Evolutionary conservation across 2,113 vertebrate genomes (phyloP), one percentile per base, ranked within the genome.

Genomic region (Numida meleagris): DNA sequence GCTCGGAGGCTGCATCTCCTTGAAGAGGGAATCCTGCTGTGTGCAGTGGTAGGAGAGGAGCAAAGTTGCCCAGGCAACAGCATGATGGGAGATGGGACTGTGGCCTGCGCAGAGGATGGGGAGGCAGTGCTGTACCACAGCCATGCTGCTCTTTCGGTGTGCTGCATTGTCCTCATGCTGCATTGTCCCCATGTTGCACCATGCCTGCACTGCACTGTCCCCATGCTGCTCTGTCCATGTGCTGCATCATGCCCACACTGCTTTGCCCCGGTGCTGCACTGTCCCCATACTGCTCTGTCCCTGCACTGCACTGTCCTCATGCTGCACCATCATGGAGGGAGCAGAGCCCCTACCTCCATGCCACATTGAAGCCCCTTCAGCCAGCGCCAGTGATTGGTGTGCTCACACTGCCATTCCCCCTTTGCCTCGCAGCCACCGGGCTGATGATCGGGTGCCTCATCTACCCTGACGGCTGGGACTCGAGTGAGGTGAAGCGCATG

Each of bases 391-490:
- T 5, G 51, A 16, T 29, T 5, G 51, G 16, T 29, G 27, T 53
- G 27, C 51, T 53, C 51, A 53, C 27, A 29, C 27, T 50, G 27
- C 51, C 27, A 53, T 29, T 53, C 27, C 27, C 51, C 51, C 27
- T 53, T 53, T 53, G 51, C 51, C 50, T 55, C n/a, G 5, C 96
- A 99, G 99, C 98, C 15, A 98, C 98, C 0, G 99, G 99, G 89
- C 98, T 99, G 95, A 98, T 99, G 97, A 99, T 99, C 2, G 99
- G 99, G 78, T 99, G 99, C 84, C 98, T 99, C 96, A 99, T 99
- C 97, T 99, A 99, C 90, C 99, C 99, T 0, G 99, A 99, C 0
- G 99, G 99, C 33, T 99, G 99, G 99, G 99, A 99, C 95, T 99
- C 99, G 0, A 97, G 97, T 0, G 98, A 99, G 96, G 99, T 99